Evolutionary conservation across 2,797 vertebrate species (phyloP).

Genomic region (Cossypha polioptera): DNA sequence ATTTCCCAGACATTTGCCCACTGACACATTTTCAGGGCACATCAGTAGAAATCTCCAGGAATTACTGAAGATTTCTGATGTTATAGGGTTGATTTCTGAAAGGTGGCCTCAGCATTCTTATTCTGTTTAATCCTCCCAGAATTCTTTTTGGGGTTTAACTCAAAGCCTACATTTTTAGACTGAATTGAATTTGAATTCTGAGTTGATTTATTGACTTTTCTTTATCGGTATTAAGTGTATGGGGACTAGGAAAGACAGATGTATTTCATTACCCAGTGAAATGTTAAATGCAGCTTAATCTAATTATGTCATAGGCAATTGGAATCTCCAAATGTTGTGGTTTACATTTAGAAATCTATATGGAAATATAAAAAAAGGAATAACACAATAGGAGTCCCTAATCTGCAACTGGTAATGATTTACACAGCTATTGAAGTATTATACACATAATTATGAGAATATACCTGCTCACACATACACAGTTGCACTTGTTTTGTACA

Average conservation of each 20-base stretch:
- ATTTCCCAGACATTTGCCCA: background rate
- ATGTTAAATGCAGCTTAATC: background rate
- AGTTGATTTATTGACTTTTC: background rate
- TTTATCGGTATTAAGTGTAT: background rate
- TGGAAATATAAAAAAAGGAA: background rate
- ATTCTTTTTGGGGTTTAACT: background rate
- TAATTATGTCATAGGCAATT: background rate
- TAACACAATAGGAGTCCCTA: background rate
- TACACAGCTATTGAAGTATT: background rate
- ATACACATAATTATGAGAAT: background rate
- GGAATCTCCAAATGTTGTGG: background rate
- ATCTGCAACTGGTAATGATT: background rate
- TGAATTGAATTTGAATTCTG: background rate
- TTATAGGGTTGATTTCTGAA: background rate
- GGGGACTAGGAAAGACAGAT: background rate
- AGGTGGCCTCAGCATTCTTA: background rate
- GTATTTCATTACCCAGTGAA: background rate
- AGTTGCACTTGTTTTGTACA: background rate
- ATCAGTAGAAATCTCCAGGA: background rate
- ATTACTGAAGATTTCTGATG: background rate
- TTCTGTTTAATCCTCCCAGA: background rate
- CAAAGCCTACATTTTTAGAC: background rate
- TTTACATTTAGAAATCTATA: background rate
- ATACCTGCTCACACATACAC: background rate
- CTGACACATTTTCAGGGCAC: background rate